Evolutionary conservation across 2,888 invertebrate species (phyloP), one percentile per base, ranked within the genome.

Genomic region (Morinoia aosen): DNA sequence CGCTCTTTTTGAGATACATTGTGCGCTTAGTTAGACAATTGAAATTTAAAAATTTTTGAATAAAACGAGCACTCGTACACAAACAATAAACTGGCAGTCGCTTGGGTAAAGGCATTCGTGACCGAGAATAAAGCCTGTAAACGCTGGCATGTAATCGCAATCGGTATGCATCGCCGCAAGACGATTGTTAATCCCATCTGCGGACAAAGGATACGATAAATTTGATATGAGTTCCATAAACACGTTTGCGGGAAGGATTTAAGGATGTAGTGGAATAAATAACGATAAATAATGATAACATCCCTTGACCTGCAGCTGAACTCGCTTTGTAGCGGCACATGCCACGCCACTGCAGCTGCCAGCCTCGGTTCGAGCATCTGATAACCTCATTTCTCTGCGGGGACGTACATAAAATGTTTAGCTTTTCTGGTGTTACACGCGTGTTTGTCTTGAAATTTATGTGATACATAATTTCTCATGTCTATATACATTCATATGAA

Each of bases 211-310:
- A 76, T 76, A 33, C 76, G 76, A 76, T 76, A 76, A 76, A 76
- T 76, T 76, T 33, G 33, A 33, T 33, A 76, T 76, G 33, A 76
- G 76, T 76, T 76, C 76, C 25, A 76, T 19, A 33, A 76, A 76
- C 76, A 76, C 76, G 76, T 76, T 19, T 76, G 25, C 33, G 76
- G 25, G 76, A 33, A 76, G 10, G 76, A 76, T 76, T 76, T 76
- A 76, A 33, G 76, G 76, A 76, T 76, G 76, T 76, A 76, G 76
- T 76, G 76, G 76, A 33, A 76, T 76, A 76, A 76, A 76, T 76
- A 61, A 48, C 48, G 48, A 48, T 48, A 48, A 48, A 61, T 61
- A 76, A 76, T 76, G 76, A 76, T 76, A 76, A 76, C 33, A 76
- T 33, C 19, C 8, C 76, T 33, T 33, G 76, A 33, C 33, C 76